Evolutionary conservation across 2,888 invertebrate genomes (phyloP), one percentile per base, ranked within the genome.

Genomic region (Pseudoips prasinana): DNA sequence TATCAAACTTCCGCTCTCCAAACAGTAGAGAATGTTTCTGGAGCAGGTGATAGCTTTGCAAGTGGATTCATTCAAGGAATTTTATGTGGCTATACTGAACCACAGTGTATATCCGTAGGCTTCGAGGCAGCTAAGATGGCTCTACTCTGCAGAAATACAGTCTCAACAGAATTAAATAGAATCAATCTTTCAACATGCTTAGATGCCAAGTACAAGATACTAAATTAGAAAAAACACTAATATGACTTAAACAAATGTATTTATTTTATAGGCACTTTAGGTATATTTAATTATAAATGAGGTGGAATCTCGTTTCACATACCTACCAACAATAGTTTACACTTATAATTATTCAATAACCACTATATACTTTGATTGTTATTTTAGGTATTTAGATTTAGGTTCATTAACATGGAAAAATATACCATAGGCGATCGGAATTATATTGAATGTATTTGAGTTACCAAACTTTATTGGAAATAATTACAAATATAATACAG

Each of bases 21-120:
- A 35, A 58, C 83, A 29, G 73, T 95, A 7, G 88, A 91, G 29
- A 95, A 92, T 81, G 95, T 95, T 0, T 95, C 94, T n/a, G 96
- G 95, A 2, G 95, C 95, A 9, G 95, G 95, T 1, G 96, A 96
- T 64, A 94, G 94, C 68, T 92, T 93, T 58, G 90, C 91, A 1
- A 91, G 92, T 63, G 95, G 94, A 1, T 92, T 94, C 56, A 92
- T 94, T 34, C 76, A 90, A 10, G 93, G 92, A 0, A 79, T 93
- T 62, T 68, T 95, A 10, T 71, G 70, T 18, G 90, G 90, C 0
- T 73, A 82, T 22, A 52, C 74, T 3, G 91, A 94, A 68, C 78
- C 90, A 26, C 73, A 86, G 35, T 92, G 93, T 64, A 83, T 94
- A 7, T 77, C 88, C 2, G 70, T 91, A 8, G 95, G 92, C 0